phyloP scores from a whole-genome alignment of 2,797 vertebrate species.

The Ceryle rudis region DNA sequence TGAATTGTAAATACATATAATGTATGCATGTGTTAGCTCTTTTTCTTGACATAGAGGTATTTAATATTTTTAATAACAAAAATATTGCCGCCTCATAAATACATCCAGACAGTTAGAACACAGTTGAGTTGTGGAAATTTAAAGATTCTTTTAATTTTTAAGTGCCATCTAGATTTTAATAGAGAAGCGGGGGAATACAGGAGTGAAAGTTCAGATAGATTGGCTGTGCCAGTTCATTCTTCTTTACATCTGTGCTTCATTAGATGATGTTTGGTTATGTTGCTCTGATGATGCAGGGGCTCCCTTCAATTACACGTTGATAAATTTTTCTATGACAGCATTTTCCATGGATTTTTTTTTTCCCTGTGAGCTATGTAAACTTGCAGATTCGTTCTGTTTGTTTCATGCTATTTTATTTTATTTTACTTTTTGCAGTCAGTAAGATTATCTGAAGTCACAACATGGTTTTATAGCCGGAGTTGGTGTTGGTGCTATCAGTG shows the following conservation, averaged over 20 bases:
- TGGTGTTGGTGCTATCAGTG: neutral
- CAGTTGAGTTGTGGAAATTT: neutral
- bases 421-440: neutral
- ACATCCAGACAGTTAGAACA: neutral
- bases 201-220: slow-evolving; percentile 33
- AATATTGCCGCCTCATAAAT: neutral
- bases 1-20: neutral
- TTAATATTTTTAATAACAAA: slow-evolving; percentile 21
- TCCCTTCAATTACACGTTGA: slow-evolving; percentile 49
- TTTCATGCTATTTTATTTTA: neutral
- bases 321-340: slow-evolving; percentile 60
- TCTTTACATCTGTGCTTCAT: slow-evolving; percentile 80
- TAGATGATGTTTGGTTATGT: slow-evolving; percentile 65
- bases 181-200: slow-evolving; percentile 8
- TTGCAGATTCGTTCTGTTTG: neutral
- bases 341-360: slow-evolving; percentile 37
- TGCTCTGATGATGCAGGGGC: slow-evolving; percentile 54
- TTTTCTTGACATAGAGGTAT: neutral
- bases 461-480: neutral
- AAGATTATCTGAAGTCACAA: neutral
- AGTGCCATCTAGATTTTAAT: slow-evolving; percentile 16
- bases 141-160: neutral
- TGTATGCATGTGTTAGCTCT: slow-evolving; percentile 41
- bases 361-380: slow-evolving; percentile 5
- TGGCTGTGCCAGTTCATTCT: slow-evolving; percentile 69